phyloP scores from a whole-genome alignment of 1,140 invertebrate genomes.

The Telenomus remus region DNA sequence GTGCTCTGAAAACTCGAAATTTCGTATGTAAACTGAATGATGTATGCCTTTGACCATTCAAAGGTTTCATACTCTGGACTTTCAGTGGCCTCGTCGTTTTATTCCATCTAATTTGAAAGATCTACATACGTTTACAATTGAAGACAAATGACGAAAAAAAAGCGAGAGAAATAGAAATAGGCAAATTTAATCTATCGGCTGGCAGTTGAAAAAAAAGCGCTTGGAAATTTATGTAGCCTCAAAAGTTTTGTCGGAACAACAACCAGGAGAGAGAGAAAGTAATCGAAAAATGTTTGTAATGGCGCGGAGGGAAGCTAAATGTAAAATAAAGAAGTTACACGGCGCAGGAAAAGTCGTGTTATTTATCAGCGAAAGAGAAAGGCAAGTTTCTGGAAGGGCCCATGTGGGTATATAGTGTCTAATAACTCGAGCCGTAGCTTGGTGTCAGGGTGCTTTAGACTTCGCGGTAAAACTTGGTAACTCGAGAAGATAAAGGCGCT shows the following conservation, averaged over 20 bases:
- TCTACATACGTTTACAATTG: too few species aligned
- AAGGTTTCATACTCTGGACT: constrained; percentile 30
- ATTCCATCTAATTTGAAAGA: not conserved
- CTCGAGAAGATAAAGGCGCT: constrained; percentile 63
- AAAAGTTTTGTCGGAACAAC: too few species aligned
- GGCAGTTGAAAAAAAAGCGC: too few species aligned
- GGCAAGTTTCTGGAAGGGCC: constrained; percentile 29
- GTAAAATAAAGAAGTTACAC: constrained; percentile 28
- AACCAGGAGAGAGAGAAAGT: constrained; percentile 10
- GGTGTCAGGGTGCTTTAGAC: constrained; percentile 58
- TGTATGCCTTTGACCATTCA: constrained; percentile 29
- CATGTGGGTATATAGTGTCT: constrained; percentile 47
- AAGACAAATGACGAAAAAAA: too few species aligned
- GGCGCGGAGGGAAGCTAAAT: not conserved
- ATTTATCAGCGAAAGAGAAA: constrained; percentile 42
- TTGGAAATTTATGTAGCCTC: not conserved
- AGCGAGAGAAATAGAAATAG: too few species aligned
- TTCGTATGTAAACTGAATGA: constrained; percentile 45
- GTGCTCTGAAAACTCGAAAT: constrained; percentile 21
- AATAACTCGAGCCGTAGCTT: constrained; percentile 48
- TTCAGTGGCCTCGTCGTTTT: constrained; percentile 5
- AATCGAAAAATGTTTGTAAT: constrained; percentile 29
- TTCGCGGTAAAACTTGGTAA: constrained; percentile 63
- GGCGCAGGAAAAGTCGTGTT: constrained; percentile 29
- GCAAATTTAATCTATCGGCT: too few species aligned